phyloP scores from a whole-genome alignment of 1,140 invertebrate species.

The Potamilus streckersoni region DNA sequence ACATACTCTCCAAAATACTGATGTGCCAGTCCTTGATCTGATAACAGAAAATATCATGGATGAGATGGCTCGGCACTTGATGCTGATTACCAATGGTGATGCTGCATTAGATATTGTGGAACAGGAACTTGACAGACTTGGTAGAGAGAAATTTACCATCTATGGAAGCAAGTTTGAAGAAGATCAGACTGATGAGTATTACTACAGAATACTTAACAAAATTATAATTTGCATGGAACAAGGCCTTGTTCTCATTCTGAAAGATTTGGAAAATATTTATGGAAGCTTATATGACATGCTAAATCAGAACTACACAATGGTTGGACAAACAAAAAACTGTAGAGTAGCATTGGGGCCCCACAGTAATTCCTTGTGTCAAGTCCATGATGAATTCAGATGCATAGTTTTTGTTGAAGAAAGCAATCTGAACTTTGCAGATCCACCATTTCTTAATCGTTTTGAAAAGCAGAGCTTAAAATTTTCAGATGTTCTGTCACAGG shows the following conservation, averaged over 20 bases:
- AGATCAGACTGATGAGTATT: conserved; percentile 50
- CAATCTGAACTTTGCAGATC: conserved; percentile 48
- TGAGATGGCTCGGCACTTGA: conserved; percentile 37
- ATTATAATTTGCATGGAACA: conserved; percentile 61
- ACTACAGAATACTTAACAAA: conserved; percentile 48
- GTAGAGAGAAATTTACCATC: conserved; percentile 31
- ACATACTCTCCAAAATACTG: neutral
- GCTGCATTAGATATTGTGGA: conserved; percentile 40
- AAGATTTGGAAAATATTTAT: conserved; percentile 55
- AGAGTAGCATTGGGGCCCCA: conserved; percentile 50
- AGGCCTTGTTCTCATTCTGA: conserved; percentile 48
- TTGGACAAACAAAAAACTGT: conserved; percentile 52
- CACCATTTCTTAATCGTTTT: conserved; percentile 56
- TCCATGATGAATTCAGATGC: conserved; percentile 49
- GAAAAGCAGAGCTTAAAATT: conserved; percentile 50
- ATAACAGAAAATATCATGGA: conserved; percentile 43
- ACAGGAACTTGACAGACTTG: conserved; percentile 20
- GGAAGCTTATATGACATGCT: conserved; percentile 58
- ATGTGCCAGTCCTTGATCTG: conserved; percentile 26
- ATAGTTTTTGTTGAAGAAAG: conserved; percentile 51
- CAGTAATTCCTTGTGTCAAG: conserved; percentile 55
- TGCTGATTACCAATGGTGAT: conserved; percentile 45
- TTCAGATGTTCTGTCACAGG: conserved; percentile 29
- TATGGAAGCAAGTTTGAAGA: conserved; percentile 55
- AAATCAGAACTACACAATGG: conserved; percentile 56